These are phyloP conservation scores for Grapholita molesta DNA, from an alignment of 1,140 invertebrate genomes.

Conservation along the genomic window DNA sequence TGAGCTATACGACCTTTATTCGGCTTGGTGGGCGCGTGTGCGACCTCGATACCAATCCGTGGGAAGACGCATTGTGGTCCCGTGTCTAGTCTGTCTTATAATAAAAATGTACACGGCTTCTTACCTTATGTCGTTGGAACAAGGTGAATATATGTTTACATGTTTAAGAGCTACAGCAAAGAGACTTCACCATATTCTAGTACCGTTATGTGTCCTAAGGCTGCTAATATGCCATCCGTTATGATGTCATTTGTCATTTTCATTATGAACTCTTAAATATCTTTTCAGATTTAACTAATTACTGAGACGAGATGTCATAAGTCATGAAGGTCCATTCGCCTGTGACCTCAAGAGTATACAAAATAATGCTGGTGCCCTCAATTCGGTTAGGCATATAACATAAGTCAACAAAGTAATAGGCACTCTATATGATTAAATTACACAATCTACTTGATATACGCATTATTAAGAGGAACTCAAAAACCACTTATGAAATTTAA, in stretches of 20 bases:
- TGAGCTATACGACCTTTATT: conserved; percentile 23
- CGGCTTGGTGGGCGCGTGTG: conserved; percentile 26
- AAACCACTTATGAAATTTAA: too few relatives aligned
- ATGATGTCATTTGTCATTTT: conserved; percentile 23
- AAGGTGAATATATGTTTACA: neutral
- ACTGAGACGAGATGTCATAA: too few relatives aligned
- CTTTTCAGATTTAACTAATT: neutral
- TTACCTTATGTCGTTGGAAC: neutral
- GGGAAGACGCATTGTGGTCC: conserved; percentile 38
- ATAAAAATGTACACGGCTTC: neutral
- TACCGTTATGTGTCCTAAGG: conserved; percentile 39
- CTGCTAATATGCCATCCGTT: conserved; percentile 37
- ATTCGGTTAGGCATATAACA: too few relatives aligned
- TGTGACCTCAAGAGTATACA: too few relatives aligned
- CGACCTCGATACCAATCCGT: conserved; percentile 40
- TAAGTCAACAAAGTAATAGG: too few relatives aligned
- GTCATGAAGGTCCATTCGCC: too few relatives aligned
- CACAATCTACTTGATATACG: too few relatives aligned
- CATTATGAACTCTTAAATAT: neutral
- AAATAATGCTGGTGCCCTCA: too few relatives aligned
- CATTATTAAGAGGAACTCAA: too few relatives aligned
- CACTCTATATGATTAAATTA: too few relatives aligned
- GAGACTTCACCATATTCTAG: conserved; percentile 23
- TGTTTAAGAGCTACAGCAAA: neutral
- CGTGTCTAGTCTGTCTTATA: conserved; percentile 23